phyloP scores from a whole-genome alignment of 2,888 invertebrate genomes.

The Emmelina monodactyla region DNA sequence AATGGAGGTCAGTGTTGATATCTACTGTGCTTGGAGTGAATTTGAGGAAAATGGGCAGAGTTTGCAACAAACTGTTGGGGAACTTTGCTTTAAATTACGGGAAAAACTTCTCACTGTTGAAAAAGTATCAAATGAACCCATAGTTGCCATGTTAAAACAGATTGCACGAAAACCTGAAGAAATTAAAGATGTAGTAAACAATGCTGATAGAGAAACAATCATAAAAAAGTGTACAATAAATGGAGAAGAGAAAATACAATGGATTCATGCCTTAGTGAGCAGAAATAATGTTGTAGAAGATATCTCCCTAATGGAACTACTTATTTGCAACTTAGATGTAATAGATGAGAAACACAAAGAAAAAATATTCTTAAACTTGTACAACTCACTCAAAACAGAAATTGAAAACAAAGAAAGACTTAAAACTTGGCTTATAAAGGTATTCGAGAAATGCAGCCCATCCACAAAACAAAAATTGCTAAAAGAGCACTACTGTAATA shows the following conservation, averaged over 20 bases:
- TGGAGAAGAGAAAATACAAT: conserved; percentile 25
- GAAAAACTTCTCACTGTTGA: conserved; percentile 23
- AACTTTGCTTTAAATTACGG: conserved; percentile 35
- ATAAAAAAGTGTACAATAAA: conserved; percentile 29
- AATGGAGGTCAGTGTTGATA: conserved; percentile 47
- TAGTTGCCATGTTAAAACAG: conserved; percentile 38
- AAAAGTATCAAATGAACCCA: conserved; percentile 30
- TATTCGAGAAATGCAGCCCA: conserved; percentile 30
- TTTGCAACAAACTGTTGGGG: conserved; percentile 45
- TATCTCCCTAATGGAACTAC: conserved; percentile 22
- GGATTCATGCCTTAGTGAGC: conserved; percentile 38
- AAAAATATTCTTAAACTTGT: conserved; percentile 26
- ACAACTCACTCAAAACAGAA: conserved; percentile 20
- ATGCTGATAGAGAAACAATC: conserved; percentile 26
- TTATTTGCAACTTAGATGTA: conserved; percentile 25
- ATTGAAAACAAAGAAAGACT: conserved; percentile 22
- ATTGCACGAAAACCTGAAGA: conserved; percentile 39
- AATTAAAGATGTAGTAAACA: conserved; percentile 34
- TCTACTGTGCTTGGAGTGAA: conserved; percentile 56
- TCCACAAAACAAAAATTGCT: conserved; percentile 29
- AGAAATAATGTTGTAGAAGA: conserved; percentile 34
- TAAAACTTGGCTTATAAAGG: conserved; percentile 26
- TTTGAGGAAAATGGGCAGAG: conserved; percentile 37
- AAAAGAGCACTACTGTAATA: conserved; percentile 29
- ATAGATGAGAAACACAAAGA: conserved; percentile 29